Evolutionary conservation across 1,140 invertebrate species (phyloP).

Genomic region (Plutomurus gul): DNA sequence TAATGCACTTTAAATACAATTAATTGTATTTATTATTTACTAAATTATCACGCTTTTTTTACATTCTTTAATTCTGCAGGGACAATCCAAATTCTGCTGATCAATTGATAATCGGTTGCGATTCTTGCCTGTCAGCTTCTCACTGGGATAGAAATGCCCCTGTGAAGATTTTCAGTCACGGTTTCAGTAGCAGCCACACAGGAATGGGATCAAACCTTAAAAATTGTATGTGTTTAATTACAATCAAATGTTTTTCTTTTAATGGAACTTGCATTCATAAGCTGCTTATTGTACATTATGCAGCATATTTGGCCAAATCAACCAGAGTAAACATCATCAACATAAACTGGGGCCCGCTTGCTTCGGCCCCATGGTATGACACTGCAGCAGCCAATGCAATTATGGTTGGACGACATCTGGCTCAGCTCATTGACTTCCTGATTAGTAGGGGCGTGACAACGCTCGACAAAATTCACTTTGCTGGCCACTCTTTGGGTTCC

Average conservation of each 20-base stretch:
- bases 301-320: conserved; percentile 8
- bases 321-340: conserved; percentile 38
- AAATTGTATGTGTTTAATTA: neutral
- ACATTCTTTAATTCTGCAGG: neutral
- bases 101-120: neutral
- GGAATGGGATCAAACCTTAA: neutral
- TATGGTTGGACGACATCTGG: conserved; percentile 23
- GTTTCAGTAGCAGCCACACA: conserved; percentile 29
- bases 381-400: conserved; percentile 33
- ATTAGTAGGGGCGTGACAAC: neutral
- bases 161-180: conserved; percentile 48
- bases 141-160: conserved; percentile 30
- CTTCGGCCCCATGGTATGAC: conserved; percentile 44
- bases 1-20: neutral
- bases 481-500: conserved; percentile 35
- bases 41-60: neutral
- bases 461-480: conserved; percentile 27
- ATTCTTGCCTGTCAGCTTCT: conserved; percentile 28
- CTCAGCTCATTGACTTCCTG: neutral
- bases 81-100: neutral
- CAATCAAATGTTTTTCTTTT: neutral
- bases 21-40: neutral
- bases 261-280: too few species aligned
- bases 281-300: neutral
- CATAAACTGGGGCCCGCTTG: conserved; percentile 36